phyloP scores from a whole-genome alignment of 92 coral and sea anemone species.

The Zoanthus solanderi region DNA sequence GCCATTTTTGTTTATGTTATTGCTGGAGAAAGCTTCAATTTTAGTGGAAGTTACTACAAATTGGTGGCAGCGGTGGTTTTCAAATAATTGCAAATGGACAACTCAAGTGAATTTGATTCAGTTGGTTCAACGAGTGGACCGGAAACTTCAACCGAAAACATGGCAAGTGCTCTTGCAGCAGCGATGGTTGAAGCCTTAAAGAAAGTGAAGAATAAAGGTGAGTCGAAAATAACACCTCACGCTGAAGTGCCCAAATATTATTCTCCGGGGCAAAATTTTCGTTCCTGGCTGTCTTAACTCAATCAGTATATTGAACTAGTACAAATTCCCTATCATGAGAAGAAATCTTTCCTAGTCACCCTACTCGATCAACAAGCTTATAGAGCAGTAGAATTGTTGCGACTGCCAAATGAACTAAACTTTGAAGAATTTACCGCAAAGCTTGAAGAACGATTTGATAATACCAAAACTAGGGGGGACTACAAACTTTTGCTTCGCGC shows the following conservation, averaged over 20 bases:
- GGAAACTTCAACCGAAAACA: too few relatives aligned
- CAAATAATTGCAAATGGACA: neutral
- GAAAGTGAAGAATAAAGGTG: neutral
- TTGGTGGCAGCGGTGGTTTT: slow-evolving; percentile 10
- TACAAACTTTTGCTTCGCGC: slow-evolving; percentile 33
- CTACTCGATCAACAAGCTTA: slow-evolving; percentile 21
- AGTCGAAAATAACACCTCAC: slow-evolving; percentile 21
- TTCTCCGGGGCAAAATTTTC: slow-evolving; percentile 3
- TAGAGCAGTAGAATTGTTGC: slow-evolving; percentile 32
- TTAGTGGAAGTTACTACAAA: neutral
- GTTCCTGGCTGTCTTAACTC: slow-evolving; percentile 1
- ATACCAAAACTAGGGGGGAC: slow-evolving; percentile 25
- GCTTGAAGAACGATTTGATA: slow-evolving; percentile 23
- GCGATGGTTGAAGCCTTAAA: neutral
- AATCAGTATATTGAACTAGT: slow-evolving; percentile 1
- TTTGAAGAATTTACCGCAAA: slow-evolving; percentile 16
- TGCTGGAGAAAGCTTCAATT: too few relatives aligned
- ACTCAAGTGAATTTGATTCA: neutral
- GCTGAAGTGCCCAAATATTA: neutral
- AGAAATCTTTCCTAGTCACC: slow-evolving; percentile 22
- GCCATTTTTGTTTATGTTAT: too few relatives aligned
- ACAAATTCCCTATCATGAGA: neutral
- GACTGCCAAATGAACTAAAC: neutral
- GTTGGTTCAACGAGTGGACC: too few relatives aligned
- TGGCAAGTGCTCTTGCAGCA: too few relatives aligned